Base-by-base conservation (phyloP, 2,797 vertebrate genomes). In the Toxotes lorentzi region DNA sequence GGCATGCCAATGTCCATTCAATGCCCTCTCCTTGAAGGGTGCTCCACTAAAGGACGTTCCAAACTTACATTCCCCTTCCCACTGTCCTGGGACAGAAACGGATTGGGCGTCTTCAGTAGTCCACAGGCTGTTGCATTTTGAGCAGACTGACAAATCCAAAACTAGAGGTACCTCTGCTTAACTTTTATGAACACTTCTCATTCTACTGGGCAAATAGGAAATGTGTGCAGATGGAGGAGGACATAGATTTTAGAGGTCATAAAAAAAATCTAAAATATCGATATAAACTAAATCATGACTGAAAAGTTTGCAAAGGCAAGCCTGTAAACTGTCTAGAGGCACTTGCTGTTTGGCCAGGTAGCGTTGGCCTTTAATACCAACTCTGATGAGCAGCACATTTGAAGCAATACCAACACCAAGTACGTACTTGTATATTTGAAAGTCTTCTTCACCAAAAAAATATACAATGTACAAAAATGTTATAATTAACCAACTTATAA, bases 51-150 rank as follows among this genome's bases (percentile, higher is more conserved):
- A 91, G 82, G 90, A 90, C 53, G 77, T 89, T 92, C 92, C 92
- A 93, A 93, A 94, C 88, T 89, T 93, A 92, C 88, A 90, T 87
- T 89, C 61, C 69, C 84, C 70, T 79, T 91, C 72, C 85, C 86
- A 94, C 86, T 93, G 75, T 91, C 89, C 91, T 92, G 92, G 90
- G 92, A 93, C 91, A 94, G 89, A 95, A 94, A 94, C 41, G 82
- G 81, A 94, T 89, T 86, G 71, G 83, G 76, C 8, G 17, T 88
- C 91, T 90, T 93, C 82, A 90, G 77, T 76, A 65, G 70, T 84
- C 79, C 66, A n/a, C 38, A 76, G 38, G 35, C 53, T 77, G 73
- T 61, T 68, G 69, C 71, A 84, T 83, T 87, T 86, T 11, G 21
- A 87, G 75, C 59, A 91, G 45, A 81, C 21, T 83, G n/a, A 83